Evolutionary conservation across 1,140 invertebrate species (phyloP), one percentile per base, ranked within the genome.

Genomic region (Plodia interpunctella): DNA sequence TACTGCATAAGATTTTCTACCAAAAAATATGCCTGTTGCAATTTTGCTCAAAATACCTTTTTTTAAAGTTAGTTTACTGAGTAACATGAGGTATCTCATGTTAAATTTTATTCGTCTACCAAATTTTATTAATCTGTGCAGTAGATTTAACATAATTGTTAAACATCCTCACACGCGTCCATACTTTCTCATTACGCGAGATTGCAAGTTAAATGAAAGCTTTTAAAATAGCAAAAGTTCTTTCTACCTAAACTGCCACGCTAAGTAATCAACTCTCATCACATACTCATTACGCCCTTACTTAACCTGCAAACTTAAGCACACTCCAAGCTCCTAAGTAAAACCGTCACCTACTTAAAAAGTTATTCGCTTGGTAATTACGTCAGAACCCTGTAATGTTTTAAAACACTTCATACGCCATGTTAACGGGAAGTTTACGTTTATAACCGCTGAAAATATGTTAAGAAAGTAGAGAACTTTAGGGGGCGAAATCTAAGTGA

Each of bases 371-470:
- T 25, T 87, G 84, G 15, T 44, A 44, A 84, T 84, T 83, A 74
- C 70, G 80, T 81, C 78, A 83, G 68, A 62, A 61, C 62, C 52
- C 62, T 57, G 66, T 81, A 81, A 86, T 82, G 73, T 83, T 83
- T 82, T 78, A 86, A 86, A 86, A 83, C 76, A 80, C 75, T 85
- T 73, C 80, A 80, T 84, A 81, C 72, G 72, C 17, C 49, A 66
- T 68, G 65, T 72, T 75, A 70, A 66, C 59, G 66, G 62, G 68
- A 78, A 80, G 78, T 78, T 81, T 77, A 71, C 68, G 67, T 75
- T 69, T 60, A 62, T 58, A 72, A 67, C 60, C 55, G 53, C 51
- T 72, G 78, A 72, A 83, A 83, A 78, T 75, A 74, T 77, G 60
- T 74, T 83, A 80, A 74, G 75, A 80, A 79, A 72, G 70, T 62